Evolutionary conservation across 1,140 invertebrate species (phyloP).

Genomic region (Aphelenchoides besseyi): DNA sequence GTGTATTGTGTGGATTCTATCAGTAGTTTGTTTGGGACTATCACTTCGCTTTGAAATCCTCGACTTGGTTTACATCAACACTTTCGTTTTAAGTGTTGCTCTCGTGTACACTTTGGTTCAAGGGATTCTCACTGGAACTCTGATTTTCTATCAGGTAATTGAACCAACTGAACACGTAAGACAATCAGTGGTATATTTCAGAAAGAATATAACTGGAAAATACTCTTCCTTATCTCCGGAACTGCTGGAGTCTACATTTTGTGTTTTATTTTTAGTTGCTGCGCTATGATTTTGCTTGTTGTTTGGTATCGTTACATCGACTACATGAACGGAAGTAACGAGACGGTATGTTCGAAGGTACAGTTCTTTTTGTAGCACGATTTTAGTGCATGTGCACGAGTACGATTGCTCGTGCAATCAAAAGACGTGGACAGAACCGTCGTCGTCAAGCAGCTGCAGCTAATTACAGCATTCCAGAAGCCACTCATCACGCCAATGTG

Average conservation of each 20-base stretch:
- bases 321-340: slow-evolving; percentile 54
- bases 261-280: slow-evolving; percentile 41
- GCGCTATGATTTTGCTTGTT: slow-evolving; percentile 47
- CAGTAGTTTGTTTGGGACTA: slow-evolving; percentile 46
- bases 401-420: slow-evolving; percentile 42
- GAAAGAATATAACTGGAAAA: slow-evolving; percentile 48
- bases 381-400: slow-evolving; percentile 48
- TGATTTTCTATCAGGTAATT: slow-evolving; percentile 60
- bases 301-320: slow-evolving; percentile 60
- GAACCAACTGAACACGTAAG: too few relatives aligned
- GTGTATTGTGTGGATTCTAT: slow-evolving; percentile 51
- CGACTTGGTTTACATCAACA: slow-evolving; percentile 58
- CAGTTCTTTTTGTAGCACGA: background rate
- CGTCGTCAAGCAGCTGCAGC: slow-evolving; percentile 24
- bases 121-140: slow-evolving; percentile 38
- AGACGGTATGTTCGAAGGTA: slow-evolving; percentile 46
- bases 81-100: slow-evolving; percentile 45
- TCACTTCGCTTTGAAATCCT: slow-evolving; percentile 54
- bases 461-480: slow-evolving; percentile 55
- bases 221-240: slow-evolving; percentile 42
- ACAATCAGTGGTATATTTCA: slow-evolving; percentile 23
- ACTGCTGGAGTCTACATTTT: slow-evolving; percentile 49
- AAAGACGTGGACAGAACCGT: slow-evolving; percentile 28
- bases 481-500: slow-evolving; percentile 45
- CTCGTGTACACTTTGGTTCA: slow-evolving; percentile 50